phyloP scores from a whole-genome alignment of 2,888 invertebrate genomes.

The Helicoverpa assulta region DNA sequence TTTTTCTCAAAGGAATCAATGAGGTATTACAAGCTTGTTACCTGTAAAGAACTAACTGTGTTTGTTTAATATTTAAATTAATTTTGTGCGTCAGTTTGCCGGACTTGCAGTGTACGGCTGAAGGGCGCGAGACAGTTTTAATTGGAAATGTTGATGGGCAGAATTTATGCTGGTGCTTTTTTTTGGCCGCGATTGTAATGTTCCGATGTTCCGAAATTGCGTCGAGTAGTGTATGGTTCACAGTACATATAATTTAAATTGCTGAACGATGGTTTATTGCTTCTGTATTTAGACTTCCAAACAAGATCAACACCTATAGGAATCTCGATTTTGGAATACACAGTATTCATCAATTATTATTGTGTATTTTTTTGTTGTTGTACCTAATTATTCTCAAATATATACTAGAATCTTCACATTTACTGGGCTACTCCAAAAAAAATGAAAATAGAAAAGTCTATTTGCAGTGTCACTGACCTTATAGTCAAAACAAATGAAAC shows the following conservation, averaged over 20 bases:
- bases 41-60: slow-evolving; percentile 67
- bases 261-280: slow-evolving; percentile 1
- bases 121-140: slow-evolving; percentile 67
- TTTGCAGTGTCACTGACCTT: slow-evolving; percentile 38
- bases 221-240: slow-evolving; percentile 25
- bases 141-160: slow-evolving; percentile 66
- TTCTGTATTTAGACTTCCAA: background rate
- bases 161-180: slow-evolving; percentile 38
- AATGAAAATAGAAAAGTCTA: background rate
- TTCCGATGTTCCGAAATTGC: slow-evolving; percentile 23
- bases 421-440: background rate
- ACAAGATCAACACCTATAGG: slow-evolving; percentile 5
- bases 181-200: slow-evolving; percentile 40
- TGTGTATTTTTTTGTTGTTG: too few relatives aligned
- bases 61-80: slow-evolving; percentile 75
- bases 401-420: too few relatives aligned
- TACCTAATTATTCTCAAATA: too few relatives aligned
- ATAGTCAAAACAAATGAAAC: slow-evolving; percentile 25
- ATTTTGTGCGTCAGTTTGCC: slow-evolving; percentile 65
- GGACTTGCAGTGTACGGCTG: slow-evolving; percentile 58
- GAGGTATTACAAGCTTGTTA: slow-evolving; percentile 69
- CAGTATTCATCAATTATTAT: too few relatives aligned
- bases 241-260: slow-evolving; percentile 25
- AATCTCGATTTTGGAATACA: too few relatives aligned
- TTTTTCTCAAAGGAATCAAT: slow-evolving; percentile 75